phyloP scores from a whole-genome alignment of 2,113 vertebrate genomes.

The Poeciliopsis retropinna region DNA sequence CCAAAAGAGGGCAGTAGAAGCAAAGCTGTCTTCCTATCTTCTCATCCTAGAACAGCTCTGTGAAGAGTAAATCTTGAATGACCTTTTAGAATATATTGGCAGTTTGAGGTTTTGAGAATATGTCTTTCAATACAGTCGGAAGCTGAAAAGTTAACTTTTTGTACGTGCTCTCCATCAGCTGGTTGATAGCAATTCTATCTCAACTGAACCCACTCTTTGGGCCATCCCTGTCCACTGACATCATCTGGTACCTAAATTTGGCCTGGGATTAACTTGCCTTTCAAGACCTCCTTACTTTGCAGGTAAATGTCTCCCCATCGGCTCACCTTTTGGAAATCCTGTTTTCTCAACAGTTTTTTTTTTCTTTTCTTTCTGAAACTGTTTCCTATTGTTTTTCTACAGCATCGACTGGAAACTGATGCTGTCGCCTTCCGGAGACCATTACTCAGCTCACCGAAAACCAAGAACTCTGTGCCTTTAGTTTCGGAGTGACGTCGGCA shows the following conservation, averaged over 20 bases:
- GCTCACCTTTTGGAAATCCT: not conserved
- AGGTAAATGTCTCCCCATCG: conserved; percentile 37
- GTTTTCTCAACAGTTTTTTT: not conserved
- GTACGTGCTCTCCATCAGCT: conserved; percentile 77
- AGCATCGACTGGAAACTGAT: conserved; percentile 29
- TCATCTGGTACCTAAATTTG: conserved; percentile 88
- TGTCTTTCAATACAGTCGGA: not conserved
- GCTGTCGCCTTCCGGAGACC: conserved; percentile 28
- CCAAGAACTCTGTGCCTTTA: conserved; percentile 24
- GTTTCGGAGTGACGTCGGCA: conserved; percentile 16
- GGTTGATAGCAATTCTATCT: conserved; percentile 96
- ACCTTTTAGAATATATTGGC: not conserved
- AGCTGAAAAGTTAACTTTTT: not conserved
- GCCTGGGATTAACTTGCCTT: conserved; percentile 86
- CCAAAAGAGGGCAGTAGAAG: conserved; percentile 53
- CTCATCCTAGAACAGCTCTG: not conserved
- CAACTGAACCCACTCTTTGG: conserved; percentile 97
- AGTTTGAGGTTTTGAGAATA: not conserved
- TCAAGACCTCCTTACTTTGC: not conserved
- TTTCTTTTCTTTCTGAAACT: not conserved
- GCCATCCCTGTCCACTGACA: conserved; percentile 85
- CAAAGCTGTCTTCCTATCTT: conserved; percentile 14
- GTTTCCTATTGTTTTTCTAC: conserved; percentile 4
- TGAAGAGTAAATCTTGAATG: not conserved
- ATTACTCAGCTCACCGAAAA: conserved; percentile 48